Percentiles rank a stretch among this genome's conserved stretches.
Evolutionary conservation across 1,140 invertebrate genomes (phyloP).

Genomic region (Potamilus streckersoni): DNA sequence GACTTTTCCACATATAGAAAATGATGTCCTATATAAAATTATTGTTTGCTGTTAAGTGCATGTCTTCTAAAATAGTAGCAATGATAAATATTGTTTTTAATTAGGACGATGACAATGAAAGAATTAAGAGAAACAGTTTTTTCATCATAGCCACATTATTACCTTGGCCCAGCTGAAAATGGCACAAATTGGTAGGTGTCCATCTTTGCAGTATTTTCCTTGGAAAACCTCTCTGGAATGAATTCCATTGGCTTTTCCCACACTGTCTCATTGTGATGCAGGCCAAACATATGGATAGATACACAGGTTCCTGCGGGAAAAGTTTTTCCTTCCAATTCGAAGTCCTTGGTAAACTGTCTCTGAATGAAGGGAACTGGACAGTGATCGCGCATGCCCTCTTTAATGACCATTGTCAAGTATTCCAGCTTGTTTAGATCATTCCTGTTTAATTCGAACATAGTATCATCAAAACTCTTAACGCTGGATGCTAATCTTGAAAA

Average conservation of each 20-base stretch:
- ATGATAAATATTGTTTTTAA: too few species aligned
- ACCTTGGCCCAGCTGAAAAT: constrained; percentile 56
- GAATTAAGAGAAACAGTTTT: too few species aligned
- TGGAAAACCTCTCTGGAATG: constrained; percentile 46
- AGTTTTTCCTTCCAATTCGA: constrained; percentile 54
- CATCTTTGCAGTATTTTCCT: constrained; percentile 36
- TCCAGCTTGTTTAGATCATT: constrained; percentile 52
- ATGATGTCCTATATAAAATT: too few species aligned
- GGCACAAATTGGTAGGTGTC: constrained; percentile 51
- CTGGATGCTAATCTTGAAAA: too few species aligned
- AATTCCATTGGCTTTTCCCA: constrained; percentile 49
- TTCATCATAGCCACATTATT: not conserved
- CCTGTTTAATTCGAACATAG: constrained; percentile 15
- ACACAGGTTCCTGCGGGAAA: constrained; percentile 33
- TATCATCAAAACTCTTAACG: too few species aligned
- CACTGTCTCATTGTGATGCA: constrained; percentile 34
- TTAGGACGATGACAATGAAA: too few species aligned
- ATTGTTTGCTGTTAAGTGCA: too few species aligned
- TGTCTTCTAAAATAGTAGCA: too few species aligned
- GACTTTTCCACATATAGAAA: too few species aligned
- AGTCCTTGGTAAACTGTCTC: constrained; percentile 67
- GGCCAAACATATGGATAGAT: constrained; percentile 27
- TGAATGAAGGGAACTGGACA: constrained; percentile 76
- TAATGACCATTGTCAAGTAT: constrained; percentile 65
- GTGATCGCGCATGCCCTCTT: constrained; percentile 64